phyloP scores from a whole-genome alignment of 2,888 invertebrate genomes.

The Brachyptera risi region DNA sequence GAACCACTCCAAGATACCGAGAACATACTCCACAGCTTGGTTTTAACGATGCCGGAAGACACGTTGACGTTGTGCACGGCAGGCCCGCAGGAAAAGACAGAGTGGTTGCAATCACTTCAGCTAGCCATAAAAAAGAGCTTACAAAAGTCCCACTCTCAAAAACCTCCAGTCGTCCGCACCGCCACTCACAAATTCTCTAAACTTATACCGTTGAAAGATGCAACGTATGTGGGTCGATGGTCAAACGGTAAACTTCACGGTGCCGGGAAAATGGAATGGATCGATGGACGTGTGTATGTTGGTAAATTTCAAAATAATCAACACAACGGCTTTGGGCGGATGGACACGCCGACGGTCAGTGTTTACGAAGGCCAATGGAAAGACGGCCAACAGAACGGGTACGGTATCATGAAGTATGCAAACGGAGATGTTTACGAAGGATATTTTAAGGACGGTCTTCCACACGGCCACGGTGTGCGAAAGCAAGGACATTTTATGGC shows the following conservation, averaged over 20 bases:
- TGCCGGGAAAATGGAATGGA: conserved; percentile 75
- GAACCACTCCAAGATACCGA: conserved; percentile 66
- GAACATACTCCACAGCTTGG: conserved; percentile 56
- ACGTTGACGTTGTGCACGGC: conserved; percentile 61
- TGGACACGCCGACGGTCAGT: conserved; percentile 62
- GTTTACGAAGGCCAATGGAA: conserved; percentile 78
- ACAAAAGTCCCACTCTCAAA: conserved; percentile 56
- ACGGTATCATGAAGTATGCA: conserved; percentile 67
- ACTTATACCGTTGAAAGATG: conserved; percentile 66
- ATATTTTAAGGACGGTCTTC: conserved; percentile 76
- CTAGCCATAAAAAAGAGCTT: conserved; percentile 65
- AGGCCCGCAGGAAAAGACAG: conserved; percentile 65
- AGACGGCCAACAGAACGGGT: conserved; percentile 78
- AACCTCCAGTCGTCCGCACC: conserved; percentile 66
- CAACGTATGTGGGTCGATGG: conserved; percentile 76
- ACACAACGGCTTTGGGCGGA: conserved; percentile 67
- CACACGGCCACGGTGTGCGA: conserved; percentile 81
- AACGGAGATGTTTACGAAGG: conserved; percentile 83
- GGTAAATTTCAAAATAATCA: conserved; percentile 74
- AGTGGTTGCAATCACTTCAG: conserved; percentile 76
- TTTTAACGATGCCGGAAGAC: conserved; percentile 76
- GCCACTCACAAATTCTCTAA: conserved; percentile 71
- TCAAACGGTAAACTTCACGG: conserved; percentile 79
- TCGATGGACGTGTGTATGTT: conserved; percentile 72
- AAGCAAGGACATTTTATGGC: conserved; percentile 75